phyloP scores from a whole-genome alignment of 1,140 invertebrate species.

The Paralvinella palmiformis region DNA sequence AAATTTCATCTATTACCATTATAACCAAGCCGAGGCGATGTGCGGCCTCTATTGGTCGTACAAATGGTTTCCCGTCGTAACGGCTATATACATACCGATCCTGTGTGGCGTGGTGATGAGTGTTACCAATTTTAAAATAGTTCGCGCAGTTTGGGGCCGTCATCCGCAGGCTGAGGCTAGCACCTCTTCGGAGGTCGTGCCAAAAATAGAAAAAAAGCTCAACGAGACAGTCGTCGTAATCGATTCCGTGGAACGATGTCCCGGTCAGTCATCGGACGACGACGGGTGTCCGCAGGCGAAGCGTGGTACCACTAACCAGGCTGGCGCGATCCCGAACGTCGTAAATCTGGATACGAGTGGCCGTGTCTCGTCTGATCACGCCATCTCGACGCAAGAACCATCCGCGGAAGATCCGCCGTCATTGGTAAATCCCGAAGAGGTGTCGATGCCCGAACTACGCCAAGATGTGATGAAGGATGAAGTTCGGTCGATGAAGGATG shows the following conservation, averaged over 20 bases:
- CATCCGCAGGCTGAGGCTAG: not conserved
- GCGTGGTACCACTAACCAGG: not conserved
- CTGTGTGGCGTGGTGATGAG: constrained; percentile 18
- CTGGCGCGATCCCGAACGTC: not conserved
- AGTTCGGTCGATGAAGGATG: no score
- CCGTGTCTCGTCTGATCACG: not conserved
- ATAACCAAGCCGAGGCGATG: constrained; percentile 18
- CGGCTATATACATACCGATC: constrained; percentile 21
- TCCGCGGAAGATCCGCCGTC: no score
- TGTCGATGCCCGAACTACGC: no score
- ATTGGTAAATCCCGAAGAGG: no score
- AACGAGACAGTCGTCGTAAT: no score
- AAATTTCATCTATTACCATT: constrained; percentile 23
- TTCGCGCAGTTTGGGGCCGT: constrained; percentile 12
- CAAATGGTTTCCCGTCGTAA: constrained; percentile 23
- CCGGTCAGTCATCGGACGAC: not conserved
- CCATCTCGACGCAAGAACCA: no score
- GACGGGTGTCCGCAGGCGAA: not conserved
- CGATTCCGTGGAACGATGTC: no score
- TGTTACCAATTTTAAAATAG: constrained; percentile 18
- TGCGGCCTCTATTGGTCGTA: constrained; percentile 27
- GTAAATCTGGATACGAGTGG: not conserved
- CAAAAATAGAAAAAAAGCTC: no score
- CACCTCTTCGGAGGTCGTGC: not conserved
- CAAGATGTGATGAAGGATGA: no score